Evolutionary conservation across 2,113 vertebrate genomes (phyloP), one percentile per base, ranked within the genome.

Genomic region (Sinocyclocheilus maitianheensis): DNA sequence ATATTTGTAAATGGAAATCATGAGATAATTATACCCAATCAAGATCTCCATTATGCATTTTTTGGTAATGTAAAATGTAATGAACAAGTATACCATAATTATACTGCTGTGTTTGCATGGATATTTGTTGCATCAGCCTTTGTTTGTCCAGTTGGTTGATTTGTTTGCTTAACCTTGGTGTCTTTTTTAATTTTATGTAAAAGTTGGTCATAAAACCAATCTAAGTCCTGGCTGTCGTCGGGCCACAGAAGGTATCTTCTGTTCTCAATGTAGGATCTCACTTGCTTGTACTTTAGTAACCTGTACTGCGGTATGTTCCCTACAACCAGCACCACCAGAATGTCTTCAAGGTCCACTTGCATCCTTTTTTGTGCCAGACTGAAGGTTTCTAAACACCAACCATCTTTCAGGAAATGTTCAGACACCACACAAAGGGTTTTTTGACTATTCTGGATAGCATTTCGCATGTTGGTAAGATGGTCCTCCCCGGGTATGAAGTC

Each of bases 371-470:
- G 96, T 22, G 97, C 95, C 0, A 96, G 90, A 79, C 92, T 92
- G 88, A 98, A 98, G 30, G 96, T 96, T 92, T 98, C 96, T 13
- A 99, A 91, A 77, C 97, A 99, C 97, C 97, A 98, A 0, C 96
- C 96, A 0, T 98, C 97, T 77, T 93, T 94, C 1, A 98, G 95
- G 86, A 99, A 98, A 40, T 95, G 93, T 72, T 92, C 95, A 86
- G 96, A 97, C 87, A 99, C 95, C 0, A 98, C 48, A 20, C 96
- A 98, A 2, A 99, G 84, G 0, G 95, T 95, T 90, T 97, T 98
- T 7, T 91, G 95, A 89, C 97, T 98, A 84, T 89, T 91, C 93
- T 95, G 97, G 88, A 98, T 92, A 6, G 97, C 96, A 0, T 96
- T 92, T 26, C 91, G 92, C 90, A 98, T 97, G 90, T 97, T 98